Conservation (phyloP, 2,888 invertebrate species). For the Pomacea canaliculata region DNA sequence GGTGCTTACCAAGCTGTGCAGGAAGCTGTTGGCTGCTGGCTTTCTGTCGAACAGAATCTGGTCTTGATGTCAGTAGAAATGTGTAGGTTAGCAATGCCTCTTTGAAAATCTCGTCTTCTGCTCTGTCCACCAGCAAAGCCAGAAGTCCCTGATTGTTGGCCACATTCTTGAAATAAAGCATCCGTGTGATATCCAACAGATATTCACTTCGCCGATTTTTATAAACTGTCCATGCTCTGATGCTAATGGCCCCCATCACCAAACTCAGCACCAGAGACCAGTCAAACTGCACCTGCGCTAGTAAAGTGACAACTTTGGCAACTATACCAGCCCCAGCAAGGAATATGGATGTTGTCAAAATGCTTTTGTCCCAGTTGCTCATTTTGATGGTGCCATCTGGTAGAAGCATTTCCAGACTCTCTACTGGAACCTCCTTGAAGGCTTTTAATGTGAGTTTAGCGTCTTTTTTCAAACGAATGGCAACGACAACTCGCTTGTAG, state of each 20-base stretch:
- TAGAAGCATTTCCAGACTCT: constrained; percentile 62
- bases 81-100: constrained; percentile 64
- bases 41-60: constrained; percentile 37
- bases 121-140: constrained; percentile 64
- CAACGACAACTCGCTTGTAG: constrained; percentile 67
- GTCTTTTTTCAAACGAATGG: constrained; percentile 64
- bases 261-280: constrained; percentile 57
- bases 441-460: constrained; percentile 67
- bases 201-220: constrained; percentile 60
- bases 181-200: constrained; percentile 57
- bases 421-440: constrained; percentile 67
- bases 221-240: constrained; percentile 54
- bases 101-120: constrained; percentile 68
- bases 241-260: constrained; percentile 49
- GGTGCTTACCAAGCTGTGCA: constrained; percentile 37
- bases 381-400: constrained; percentile 64
- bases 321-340: constrained; percentile 53
- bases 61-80: constrained; percentile 59
- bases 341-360: constrained; percentile 46
- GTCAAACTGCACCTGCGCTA: constrained; percentile 46
- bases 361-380: constrained; percentile 52
- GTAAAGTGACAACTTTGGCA: constrained; percentile 56
- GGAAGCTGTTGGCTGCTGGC: constrained; percentile 32
- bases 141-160: constrained; percentile 67
- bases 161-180: constrained; percentile 66